phyloP scores from a whole-genome alignment of 2,888 invertebrate genomes.

The Smittia aterrima region DNA sequence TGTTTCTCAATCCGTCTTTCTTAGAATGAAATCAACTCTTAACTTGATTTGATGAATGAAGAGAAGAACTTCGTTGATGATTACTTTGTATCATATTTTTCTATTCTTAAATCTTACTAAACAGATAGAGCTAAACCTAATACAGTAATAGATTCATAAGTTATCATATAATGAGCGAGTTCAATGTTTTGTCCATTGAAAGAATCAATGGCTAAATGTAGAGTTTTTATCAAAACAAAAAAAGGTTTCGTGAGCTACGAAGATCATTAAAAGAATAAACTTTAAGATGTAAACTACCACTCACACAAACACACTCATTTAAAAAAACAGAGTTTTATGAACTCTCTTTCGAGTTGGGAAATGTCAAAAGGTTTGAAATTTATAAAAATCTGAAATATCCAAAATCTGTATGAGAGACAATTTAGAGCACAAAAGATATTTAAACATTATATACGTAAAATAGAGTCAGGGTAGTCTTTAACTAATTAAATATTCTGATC shows the following conservation, averaged over 20 bases:
- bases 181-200: neutral
- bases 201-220: slow-evolving; percentile 30
- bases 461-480: slow-evolving; percentile 40
- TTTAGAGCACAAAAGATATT: neutral
- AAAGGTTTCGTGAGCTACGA: slow-evolving; percentile 38
- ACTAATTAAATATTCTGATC: slow-evolving; percentile 35
- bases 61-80: neutral
- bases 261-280: slow-evolving; percentile 20
- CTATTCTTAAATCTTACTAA: neutral
- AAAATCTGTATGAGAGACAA: neutral
- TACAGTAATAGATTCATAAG: slow-evolving; percentile 37
- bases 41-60: neutral
- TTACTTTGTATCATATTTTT: slow-evolving; percentile 7
- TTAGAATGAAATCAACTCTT: no score
- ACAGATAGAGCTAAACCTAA: slow-evolving; percentile 30
- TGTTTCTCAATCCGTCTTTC: no score
- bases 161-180: slow-evolving; percentile 32
- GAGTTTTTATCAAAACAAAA: slow-evolving; percentile 32
- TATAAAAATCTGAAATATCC: no score
- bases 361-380: neutral
- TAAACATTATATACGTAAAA: slow-evolving; percentile 36
- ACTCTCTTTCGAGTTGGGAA: neutral
- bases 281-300: neutral
- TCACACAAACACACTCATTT: neutral
- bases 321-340: neutral